Evolutionary conservation across 2,797 vertebrate genomes (phyloP), one percentile per base, ranked within the genome.

Genomic region (Spinibarbus caldwelli): DNA sequence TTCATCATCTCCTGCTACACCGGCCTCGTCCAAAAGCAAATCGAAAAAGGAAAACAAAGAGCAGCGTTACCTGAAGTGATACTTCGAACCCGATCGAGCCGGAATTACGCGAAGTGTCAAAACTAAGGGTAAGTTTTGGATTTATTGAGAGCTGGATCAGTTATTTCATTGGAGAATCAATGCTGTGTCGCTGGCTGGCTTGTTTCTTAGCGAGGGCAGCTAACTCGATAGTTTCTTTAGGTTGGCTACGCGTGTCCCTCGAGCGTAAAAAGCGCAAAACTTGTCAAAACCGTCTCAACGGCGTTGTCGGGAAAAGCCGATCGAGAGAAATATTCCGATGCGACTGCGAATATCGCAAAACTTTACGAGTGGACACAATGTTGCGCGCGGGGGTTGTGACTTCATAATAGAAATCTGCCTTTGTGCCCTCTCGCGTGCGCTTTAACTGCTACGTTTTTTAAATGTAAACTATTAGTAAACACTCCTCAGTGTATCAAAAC

Each of bases 1-100:
- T 96, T 96, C 96, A 95, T 96, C 95, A 96, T 93, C 95, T 95
- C 94, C 93, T 93, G 88, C 91, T 90, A 67, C 89, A 93, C 92
- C 94, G 94, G 95, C 94, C 95, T 94, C 93, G 94, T 94, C 93
- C 94, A 94, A 92, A 93, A 94, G 90, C 90, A 93, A 94, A 93
- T 82, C 94, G 93, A 92, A 91, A 79, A 92, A 93, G 91, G 92
- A 92, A 93, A 93, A 92, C 90, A 93, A 91, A 91, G 91, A 90
- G 92, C 83, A 90, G 91, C 92, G 92, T 92, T 78, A 91, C n/a
- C 86, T 88, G 92, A 94, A 95, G 93, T 93, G 90, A 92, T 93
- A 92, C 91, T 92, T 86, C 90, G 93, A 90, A 87, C 88, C 86
- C 91, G 88, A 86, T 89, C 92, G 90, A 91, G 90, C 85, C 93